phyloP scores from a whole-genome alignment of 2,797 vertebrate genomes.

The Rallus crepitans region DNA sequence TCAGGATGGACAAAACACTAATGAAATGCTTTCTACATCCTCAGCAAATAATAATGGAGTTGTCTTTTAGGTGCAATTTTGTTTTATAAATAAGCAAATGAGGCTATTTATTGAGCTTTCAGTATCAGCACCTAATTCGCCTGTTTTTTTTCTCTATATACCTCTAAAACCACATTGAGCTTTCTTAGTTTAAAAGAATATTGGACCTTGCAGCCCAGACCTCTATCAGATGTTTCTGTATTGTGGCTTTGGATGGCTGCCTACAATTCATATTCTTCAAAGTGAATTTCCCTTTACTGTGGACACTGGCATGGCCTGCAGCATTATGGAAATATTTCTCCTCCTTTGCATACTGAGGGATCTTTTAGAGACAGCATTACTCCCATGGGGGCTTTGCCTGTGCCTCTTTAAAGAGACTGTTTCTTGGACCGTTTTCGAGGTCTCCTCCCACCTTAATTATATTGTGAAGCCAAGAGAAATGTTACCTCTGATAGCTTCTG shows the following conservation, averaged over 20 bases:
- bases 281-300: not conserved
- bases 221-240: not conserved
- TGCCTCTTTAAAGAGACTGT: not conserved
- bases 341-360: not conserved
- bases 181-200: not conserved
- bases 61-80: not conserved
- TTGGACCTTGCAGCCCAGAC: not conserved
- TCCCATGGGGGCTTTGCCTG: not conserved
- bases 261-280: not conserved
- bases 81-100: not conserved
- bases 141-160: not conserved
- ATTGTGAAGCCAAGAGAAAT: not conserved
- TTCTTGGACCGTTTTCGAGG: not conserved
- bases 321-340: conserved; percentile 16
- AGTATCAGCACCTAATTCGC: not conserved
- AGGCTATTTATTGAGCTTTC: not conserved
- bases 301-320: not conserved
- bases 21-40: not conserved
- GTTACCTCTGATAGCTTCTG: not conserved
- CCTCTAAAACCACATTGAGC: not conserved
- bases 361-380: not conserved
- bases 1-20: not conserved
- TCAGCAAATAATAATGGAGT: not conserved
- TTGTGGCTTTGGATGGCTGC: conserved; percentile 2
- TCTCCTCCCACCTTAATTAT: not conserved